Evolutionary conservation across 2,113 vertebrate species (phyloP), one percentile per base, ranked within the genome.

Genomic region (Eurystomus gularis): DNA sequence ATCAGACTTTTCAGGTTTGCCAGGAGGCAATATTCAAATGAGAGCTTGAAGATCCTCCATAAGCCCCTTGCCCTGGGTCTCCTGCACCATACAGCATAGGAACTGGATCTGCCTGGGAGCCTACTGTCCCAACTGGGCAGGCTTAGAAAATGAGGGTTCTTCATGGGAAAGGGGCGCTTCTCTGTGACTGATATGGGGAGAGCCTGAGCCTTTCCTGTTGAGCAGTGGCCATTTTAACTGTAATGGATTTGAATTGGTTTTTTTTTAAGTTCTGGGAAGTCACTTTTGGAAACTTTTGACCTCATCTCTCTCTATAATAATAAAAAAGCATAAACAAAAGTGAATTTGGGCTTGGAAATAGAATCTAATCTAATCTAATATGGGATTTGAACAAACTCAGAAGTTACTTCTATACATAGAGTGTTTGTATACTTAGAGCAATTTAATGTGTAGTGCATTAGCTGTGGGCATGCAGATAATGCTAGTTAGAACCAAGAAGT

Each of bases 31-130:
- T 6, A 7, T 40, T 83, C 23, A 64, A 77, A 10, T 0, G 2
- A 69, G 10, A 86, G 4, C 29, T 57, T n/a, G 31, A 57, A 57
- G 18, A 31, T 21, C 31, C 18, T n/a, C 82, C 52, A 31, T 49
- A 87, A 89, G 7, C 5, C 7, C 25, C 10, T 52, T 52, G 26
- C 11, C 28, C 28, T 70, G 17, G 7, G 40, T 61, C 25, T 79
- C 57, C 70, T 68, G 46, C 42, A 62, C 21, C 0, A 0, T 42
- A 9, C 0, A 7, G 40, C 2, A 2, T 17, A 14, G 48, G 20
- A 86, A 66, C 21, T 17, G 25, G 33, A 8, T 25, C 28, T 57
- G 4, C 4, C 48, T 57, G 55, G 19, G 33, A 86, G 4, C 14
- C 60, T 39, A 29, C 14, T 51, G 33, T 10, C 11, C 33, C 39